phyloP scores from a whole-genome alignment of 2,113 vertebrate species.

The Synodontis membranacea region DNA sequence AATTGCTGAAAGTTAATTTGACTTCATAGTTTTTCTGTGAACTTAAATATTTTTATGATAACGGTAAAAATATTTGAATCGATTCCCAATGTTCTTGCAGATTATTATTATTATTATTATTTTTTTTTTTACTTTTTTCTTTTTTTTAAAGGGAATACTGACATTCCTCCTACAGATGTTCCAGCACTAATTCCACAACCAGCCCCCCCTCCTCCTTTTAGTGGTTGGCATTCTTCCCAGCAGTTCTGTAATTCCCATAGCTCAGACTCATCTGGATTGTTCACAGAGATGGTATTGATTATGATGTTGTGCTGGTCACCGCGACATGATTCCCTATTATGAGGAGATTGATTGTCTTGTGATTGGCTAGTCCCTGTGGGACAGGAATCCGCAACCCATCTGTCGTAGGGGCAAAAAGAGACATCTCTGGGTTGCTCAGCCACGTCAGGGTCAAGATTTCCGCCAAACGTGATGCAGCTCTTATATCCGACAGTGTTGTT shows the following conservation, averaged over 20 bases:
- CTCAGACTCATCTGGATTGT: slow-evolving; percentile 59
- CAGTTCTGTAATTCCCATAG: slow-evolving; percentile 20
- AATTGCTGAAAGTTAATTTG: background rate
- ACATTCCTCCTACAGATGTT: slow-evolving; percentile 10
- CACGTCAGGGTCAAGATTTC: background rate
- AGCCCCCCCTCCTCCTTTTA: background rate
- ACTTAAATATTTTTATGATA: too few relatives aligned
- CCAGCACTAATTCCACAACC: background rate
- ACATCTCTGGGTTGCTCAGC: background rate
- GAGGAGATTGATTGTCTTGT: slow-evolving; percentile 67
- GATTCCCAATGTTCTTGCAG: background rate
- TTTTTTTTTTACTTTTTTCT: too few relatives aligned
- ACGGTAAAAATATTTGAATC: background rate
- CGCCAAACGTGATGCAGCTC: background rate
- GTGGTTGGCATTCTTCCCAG: slow-evolving; percentile 23
- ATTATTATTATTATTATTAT: too few relatives aligned
- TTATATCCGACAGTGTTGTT: background rate
- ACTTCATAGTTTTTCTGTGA: background rate
- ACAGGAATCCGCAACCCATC: slow-evolving; percentile 25
- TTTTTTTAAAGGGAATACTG: background rate
- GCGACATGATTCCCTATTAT: slow-evolving; percentile 71
- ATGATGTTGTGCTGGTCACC: slow-evolving; percentile 51
- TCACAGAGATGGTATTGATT: slow-evolving; percentile 65
- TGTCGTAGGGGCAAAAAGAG: slow-evolving; percentile 29
- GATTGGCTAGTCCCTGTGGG: slow-evolving; percentile 56